A percentile compares a stretch with the other conserved stretches of the same genome.
These are phyloP conservation scores for Sinocyclocheilus anophthalmus DNA, from an alignment of 2,113 vertebrate genomes.

Conservation along the genomic window DNA sequence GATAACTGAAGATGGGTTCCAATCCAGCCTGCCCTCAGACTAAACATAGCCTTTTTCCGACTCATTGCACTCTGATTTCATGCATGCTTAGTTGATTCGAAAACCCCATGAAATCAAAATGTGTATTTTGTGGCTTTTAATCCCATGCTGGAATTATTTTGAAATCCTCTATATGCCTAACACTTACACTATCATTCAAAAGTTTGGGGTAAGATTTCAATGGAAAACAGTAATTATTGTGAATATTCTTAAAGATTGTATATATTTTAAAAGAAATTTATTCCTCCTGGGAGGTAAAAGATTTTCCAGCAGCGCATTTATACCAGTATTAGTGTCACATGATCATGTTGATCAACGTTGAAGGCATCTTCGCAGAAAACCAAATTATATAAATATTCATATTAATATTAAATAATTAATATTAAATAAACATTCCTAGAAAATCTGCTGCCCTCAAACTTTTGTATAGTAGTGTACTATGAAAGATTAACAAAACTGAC, in stretches of 20 bases:
- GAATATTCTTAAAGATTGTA: background rate
- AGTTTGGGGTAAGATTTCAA: background rate
- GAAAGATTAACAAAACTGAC: background rate
- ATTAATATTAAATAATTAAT: too few relatives aligned
- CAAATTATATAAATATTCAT: background rate
- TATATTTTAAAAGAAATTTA: background rate
- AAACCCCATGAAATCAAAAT: background rate
- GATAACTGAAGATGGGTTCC: constrained; percentile 8
- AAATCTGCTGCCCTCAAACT: background rate
- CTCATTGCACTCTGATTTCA: background rate
- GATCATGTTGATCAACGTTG: background rate
- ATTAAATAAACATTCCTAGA: background rate
- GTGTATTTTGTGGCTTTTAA: background rate
- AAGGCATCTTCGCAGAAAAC: background rate
- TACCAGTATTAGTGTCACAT: too few relatives aligned
- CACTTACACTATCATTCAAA: background rate
- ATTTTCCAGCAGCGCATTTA: too few relatives aligned
- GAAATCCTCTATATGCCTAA: background rate
- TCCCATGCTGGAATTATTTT: background rate
- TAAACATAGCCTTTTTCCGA: background rate
- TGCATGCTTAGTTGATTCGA: background rate
- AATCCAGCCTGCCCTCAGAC: background rate
- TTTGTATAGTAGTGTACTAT: background rate
- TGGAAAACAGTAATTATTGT: background rate
- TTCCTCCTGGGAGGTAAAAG: background rate